Evolutionary conservation across 2,888 invertebrate species (phyloP).

Genomic region (Tiliacea aurago): DNA sequence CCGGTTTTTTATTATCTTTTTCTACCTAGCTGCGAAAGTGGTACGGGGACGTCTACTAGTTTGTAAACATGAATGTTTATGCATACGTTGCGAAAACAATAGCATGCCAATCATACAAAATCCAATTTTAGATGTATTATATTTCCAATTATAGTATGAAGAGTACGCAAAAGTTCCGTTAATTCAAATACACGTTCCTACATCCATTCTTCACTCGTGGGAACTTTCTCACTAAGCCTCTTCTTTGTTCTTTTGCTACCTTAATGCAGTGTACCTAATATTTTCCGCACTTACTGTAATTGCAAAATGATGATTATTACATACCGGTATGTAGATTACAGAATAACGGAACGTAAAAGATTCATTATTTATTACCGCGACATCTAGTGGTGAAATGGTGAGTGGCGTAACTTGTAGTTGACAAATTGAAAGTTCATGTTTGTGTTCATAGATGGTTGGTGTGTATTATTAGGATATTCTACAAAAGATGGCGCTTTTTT

Average conservation of each 20-base stretch:
- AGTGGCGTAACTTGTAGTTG: conserved; percentile 1
- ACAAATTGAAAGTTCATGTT: background rate
- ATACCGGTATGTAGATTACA: conserved; percentile 43
- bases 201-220: conserved; percentile 64
- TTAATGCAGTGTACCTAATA: conserved; percentile 51
- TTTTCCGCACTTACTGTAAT: conserved; percentile 64
- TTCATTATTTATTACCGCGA: conserved; percentile 29
- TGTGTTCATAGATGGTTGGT: background rate
- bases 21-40: background rate
- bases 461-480: background rate
- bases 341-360: conserved; percentile 60
- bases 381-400: conserved; percentile 44
- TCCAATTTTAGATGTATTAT: conserved; percentile 29
- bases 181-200: conserved; percentile 48
- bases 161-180: conserved; percentile 65
- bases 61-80: conserved; percentile 2
- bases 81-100: conserved; percentile 35
- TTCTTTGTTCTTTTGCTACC: conserved; percentile 55
- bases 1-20: background rate
- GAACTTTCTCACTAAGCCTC: conserved; percentile 72
- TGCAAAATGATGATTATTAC: conserved; percentile 65
- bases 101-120: conserved; percentile 27
- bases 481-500: conserved; percentile 12
- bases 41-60: conserved; percentile 1
- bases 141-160: conserved; percentile 16